Percentiles rank a stretch among this genome's conserved stretches.
Conservation (phyloP, 2,113 vertebrate genomes). For the Tricholaema leucomelas region DNA sequence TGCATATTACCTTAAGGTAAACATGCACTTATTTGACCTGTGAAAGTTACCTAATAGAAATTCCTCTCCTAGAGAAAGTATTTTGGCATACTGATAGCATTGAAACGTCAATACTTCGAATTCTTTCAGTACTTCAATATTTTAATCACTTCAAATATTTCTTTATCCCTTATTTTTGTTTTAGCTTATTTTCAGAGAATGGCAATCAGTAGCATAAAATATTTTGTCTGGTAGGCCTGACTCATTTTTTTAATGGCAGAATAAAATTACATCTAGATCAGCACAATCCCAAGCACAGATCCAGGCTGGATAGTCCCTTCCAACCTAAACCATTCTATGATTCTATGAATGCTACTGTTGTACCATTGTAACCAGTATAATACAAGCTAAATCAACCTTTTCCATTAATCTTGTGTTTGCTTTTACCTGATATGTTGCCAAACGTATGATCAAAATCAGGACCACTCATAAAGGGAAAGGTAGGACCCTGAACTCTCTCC, state of each 20-base stretch:
- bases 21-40: background rate
- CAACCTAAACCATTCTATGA: too few species aligned
- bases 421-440: constrained; percentile 85
- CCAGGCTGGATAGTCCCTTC: too few species aligned
- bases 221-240: background rate
- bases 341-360: background rate
- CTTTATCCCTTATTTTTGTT: background rate
- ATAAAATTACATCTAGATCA: background rate
- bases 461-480: constrained; percentile 74
- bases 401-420: background rate
- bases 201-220: background rate
- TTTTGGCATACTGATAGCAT: background rate
- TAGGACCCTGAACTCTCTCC: constrained; percentile 74
- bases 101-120: background rate
- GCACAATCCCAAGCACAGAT: too few species aligned
- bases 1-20: background rate
- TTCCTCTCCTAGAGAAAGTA: background rate
- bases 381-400: background rate
- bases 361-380: background rate
- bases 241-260: background rate
- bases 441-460: constrained; percentile 88
- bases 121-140: background rate
- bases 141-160: background rate
- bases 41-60: background rate
- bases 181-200: background rate